Evolutionary conservation across 2,888 invertebrate genomes (phyloP), one percentile per base, ranked within the genome.

Genomic region (Quadriops clusia): DNA sequence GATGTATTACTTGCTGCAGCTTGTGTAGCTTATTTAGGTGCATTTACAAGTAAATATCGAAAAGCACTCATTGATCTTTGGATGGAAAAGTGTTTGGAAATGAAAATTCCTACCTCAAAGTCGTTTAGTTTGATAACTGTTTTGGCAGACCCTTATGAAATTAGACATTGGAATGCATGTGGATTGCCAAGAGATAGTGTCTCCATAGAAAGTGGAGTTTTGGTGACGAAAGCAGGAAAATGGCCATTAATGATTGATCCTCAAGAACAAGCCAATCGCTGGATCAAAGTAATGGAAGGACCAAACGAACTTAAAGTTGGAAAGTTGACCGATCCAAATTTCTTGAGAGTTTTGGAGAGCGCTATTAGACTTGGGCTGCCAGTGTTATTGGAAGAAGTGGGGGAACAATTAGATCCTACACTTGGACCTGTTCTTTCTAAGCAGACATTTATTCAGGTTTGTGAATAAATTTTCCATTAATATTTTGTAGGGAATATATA

Each of bases 181-280:
- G 91, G 91, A 0, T 61, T 94, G 28, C 94, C 94, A 0, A 72
- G 83, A 38, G 93, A 94, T 56, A 64, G 70, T 17, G 77, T 90
- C 32, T 91, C 91, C 6, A 84, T 87, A 3, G 91, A 93, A 59
- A 94, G 93, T 59, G 93, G 86, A 5, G 82, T 94, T 38, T 72
- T 93, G 45, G 89, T 90, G 24, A 89, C 79, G 9, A 74, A 71
- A 49, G 83, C 77, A 3, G 73, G 81, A 5, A 68, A 83, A 8
- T 86, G 86, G 89, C 89, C 93, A 0, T 67, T 94, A 10, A 86
- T 91, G 73, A 89, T 93, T 37, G 93, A 94, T 61, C 94, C 94
- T 0, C 91, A 94, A 56, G 90, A 90, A 53, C 91, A 93, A 73
- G 91, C 91, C 0, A 90, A 87, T 60, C 73, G 85, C 35, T 93